phyloP scores from a whole-genome alignment of 2,888 invertebrate genomes.

The Prostheceraeus crozeri region DNA sequence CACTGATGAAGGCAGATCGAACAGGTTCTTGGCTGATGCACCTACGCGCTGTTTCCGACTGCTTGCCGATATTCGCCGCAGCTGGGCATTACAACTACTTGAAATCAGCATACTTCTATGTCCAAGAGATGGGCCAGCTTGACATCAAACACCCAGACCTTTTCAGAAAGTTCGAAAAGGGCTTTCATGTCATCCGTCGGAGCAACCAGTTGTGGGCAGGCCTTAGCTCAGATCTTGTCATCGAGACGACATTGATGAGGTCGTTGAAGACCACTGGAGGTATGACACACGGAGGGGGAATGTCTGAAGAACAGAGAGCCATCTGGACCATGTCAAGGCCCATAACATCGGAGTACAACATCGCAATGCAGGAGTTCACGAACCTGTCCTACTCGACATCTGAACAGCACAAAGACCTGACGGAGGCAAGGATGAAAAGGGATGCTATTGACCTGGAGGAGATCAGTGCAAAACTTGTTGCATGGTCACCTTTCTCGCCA shows the following conservation, averaged over 20 bases:
- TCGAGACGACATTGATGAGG: conserved; percentile 35
- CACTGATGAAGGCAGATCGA: conserved; percentile 36
- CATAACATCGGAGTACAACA: conserved; percentile 16
- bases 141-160: conserved; percentile 33
- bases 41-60: conserved; percentile 32
- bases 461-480: conserved; percentile 16
- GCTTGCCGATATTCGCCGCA: conserved; percentile 39
- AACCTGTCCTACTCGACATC: conserved; percentile 9
- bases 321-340: conserved; percentile 27
- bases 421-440: conserved; percentile 30
- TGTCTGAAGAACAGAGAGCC: conserved; percentile 31
- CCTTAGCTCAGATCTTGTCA: conserved; percentile 37
- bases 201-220: conserved; percentile 37
- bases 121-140: conserved; percentile 35
- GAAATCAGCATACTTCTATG: conserved; percentile 38
- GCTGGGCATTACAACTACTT: conserved; percentile 38
- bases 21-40: conserved; percentile 37
- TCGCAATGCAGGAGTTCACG: conserved; percentile 4
- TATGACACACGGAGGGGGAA: conserved; percentile 34
- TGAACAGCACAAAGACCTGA: conserved; percentile 36
- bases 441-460: not conserved
- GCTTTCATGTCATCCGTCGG: conserved; percentile 33
- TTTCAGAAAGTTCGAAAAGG: conserved; percentile 32
- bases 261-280: conserved; percentile 16
- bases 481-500: conserved; percentile 34